Base-by-base conservation (phyloP, 1,140 invertebrate genomes). In the Cydia splendana region DNA sequence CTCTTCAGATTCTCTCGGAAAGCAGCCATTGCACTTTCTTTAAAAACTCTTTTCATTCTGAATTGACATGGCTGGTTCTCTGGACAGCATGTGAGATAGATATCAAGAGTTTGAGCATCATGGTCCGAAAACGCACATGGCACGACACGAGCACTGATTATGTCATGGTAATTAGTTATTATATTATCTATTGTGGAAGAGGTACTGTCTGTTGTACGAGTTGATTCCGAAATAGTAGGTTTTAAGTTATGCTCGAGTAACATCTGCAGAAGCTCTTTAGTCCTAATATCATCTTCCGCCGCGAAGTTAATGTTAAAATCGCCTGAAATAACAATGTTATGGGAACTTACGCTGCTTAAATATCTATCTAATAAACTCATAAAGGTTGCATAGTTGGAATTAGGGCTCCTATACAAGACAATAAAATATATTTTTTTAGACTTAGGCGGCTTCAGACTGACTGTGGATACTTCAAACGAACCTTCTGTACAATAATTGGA, bases 171-270 rank as follows among this genome's bases (percentile, higher is more conserved):
- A n/a, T 51, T 51, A 9, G 48, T 51, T 51, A 51, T 4, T 51
- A 51, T 51, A 51, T 51, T 51, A 51, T 51, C 48, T 51, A 51
- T 51, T 51, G 48, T 51, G 48, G 48, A 51, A 51, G 48, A 51
- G 48, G 48, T 51, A 51, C 3, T 12, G 15, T 51, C 48, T 13
- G 48, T 51, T 13, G 15, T 51, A 51, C 48, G 48, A 15, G 48
- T 51, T 51, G 48, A n/a, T 51, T 51, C 48, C 10, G 10, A 51
- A 51, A 51, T 51, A 51, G 48, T 51, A n/a, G 48, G 48, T 51
- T 51, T 51, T n/a, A 51, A 51, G 15, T 51, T 51, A 51, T 51
- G 48, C 48, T 51, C 48, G 12, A 51, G 48, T n/a, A 51, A n/a
- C 15, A 51, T 51, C 48, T 51, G 48, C 15, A 51, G 48, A 4